These are phyloP conservation scores for Sitobion miscanthi DNA, from an alignment of 1,140 invertebrate species.

Conservation along the genomic window DNA sequence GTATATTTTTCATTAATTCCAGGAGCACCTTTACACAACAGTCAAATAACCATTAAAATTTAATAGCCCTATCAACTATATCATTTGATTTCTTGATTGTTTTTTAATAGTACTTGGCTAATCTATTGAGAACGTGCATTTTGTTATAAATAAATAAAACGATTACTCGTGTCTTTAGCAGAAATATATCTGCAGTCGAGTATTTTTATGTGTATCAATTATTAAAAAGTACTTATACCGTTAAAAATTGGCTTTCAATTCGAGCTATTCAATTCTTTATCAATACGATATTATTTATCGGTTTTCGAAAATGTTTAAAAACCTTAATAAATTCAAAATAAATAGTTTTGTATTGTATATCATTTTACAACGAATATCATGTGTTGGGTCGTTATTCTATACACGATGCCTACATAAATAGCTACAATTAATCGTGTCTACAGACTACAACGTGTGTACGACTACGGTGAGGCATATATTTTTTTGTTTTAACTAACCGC, in stretches of 20 bases:
- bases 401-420: constrained; percentile 7
- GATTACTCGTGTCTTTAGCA: neutral
- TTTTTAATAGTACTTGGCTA: constrained; percentile 30
- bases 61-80: constrained; percentile 34
- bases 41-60: constrained; percentile 47
- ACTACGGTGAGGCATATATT: neutral
- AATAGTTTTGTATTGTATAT: neutral
- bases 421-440: constrained; percentile 48
- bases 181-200: neutral
- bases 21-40: constrained; percentile 40
- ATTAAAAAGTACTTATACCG: neutral
- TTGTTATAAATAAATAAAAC: constrained; percentile 33
- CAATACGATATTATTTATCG: neutral
- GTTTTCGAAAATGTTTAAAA: neutral
- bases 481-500: constrained; percentile 43
- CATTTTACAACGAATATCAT: neutral
- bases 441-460: neutral
- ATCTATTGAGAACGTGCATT: neutral
- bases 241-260: neutral
- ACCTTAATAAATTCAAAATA: neutral
- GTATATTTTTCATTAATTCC: constrained; percentile 37
- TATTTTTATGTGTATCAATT: neutral
- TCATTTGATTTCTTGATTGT: constrained; percentile 46
- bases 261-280: neutral
- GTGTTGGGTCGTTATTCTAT: neutral